Base-by-base conservation (phyloP, 2,113 vertebrate species). In the Gobiocypris rarus region DNA sequence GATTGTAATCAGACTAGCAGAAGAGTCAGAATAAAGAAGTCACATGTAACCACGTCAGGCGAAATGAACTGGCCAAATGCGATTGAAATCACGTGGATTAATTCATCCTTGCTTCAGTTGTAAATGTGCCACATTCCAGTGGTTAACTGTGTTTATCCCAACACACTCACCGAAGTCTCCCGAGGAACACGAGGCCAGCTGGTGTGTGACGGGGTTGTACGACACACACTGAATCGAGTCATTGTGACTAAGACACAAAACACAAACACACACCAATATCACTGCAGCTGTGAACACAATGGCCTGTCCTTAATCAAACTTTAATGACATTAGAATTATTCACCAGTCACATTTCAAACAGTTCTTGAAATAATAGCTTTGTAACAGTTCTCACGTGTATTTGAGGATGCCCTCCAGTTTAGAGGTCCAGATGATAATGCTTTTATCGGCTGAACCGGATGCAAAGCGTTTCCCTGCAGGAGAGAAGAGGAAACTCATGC, bases 371-470 rank as follows among this genome's bases (percentile, higher is more conserved):
- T 3, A 65, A 14, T 6, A 65, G 28, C 28, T 31, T 65, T 14
- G 13, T 5, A 14, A 67, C 28, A 8, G 14, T 67, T 93, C 98
- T 96, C 91, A 99, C 98, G 97, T 98, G 90, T 99, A 99, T 88
- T 98, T 99, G 87, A 99, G 93, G 93, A 99, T 99, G 88, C 98
- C 98, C 94, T 99, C 98, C 73, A 99, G 88, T 91, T 99, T 98
- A 84, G 98, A 97, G 4, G 98, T 99, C 98, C 98, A 99, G 84
- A 99, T 99, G 78, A 99, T 99, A 86, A 99, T 96, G 81, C 97
- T 98, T 94, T 98, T 99, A 93, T 99, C 98, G 82, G 98, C 97
- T 24, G 97, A 98, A 70, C 98, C 98, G 19, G 98, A 99, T 24
- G 98, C 98, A 54, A 99, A 99, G 58, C 98, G 95, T 83, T 99